phyloP scores from a whole-genome alignment of 2,888 invertebrate genomes.

The Rhabditophanes sp. region DNA sequence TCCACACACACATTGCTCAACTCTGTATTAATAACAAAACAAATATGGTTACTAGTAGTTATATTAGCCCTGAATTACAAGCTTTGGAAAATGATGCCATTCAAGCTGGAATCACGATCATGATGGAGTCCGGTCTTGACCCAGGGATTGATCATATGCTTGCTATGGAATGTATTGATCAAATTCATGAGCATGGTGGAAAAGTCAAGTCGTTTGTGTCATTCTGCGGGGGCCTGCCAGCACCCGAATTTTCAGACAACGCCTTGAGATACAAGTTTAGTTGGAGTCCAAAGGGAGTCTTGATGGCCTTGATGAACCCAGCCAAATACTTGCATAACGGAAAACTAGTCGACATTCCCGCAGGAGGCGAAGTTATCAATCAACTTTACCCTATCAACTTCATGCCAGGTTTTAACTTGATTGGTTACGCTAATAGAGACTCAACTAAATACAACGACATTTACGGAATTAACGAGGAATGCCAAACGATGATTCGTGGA shows the following conservation, averaged over 20 bases:
- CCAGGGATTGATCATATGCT: slow-evolving; percentile 95
- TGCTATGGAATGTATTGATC: slow-evolving; percentile 88
- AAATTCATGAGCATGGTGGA: slow-evolving; percentile 65
- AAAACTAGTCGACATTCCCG: slow-evolving; percentile 69
- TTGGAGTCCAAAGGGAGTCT: slow-evolving; percentile 85
- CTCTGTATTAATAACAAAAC: slow-evolving; percentile 69
- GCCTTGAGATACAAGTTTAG: slow-evolving; percentile 67
- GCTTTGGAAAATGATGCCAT: slow-evolving; percentile 53
- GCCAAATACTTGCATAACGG: slow-evolving; percentile 72
- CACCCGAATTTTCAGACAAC: slow-evolving; percentile 85
- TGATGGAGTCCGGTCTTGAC: slow-evolving; percentile 92
- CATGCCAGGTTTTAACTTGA: slow-evolving; percentile 87
- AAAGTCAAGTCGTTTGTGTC: slow-evolving; percentile 82
- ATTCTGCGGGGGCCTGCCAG: slow-evolving; percentile 89
- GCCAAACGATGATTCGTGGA: slow-evolving; percentile 74
- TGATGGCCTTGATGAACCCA: slow-evolving; percentile 71
- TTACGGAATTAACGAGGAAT: slow-evolving; percentile 62
- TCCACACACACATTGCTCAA: slow-evolving; percentile 69
- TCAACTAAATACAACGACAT: slow-evolving; percentile 70
- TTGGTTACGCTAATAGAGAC: slow-evolving; percentile 91
- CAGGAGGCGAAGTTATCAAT: slow-evolving; percentile 75
- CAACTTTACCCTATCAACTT: slow-evolving; percentile 65
- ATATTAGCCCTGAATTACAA: slow-evolving; percentile 68
- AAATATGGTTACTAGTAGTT: slow-evolving; percentile 91
- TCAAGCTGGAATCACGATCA: slow-evolving; percentile 71